Evolutionary conservation across 2,797 vertebrate species (phyloP).

Genomic region (Chaetophractus vellerosus): DNA sequence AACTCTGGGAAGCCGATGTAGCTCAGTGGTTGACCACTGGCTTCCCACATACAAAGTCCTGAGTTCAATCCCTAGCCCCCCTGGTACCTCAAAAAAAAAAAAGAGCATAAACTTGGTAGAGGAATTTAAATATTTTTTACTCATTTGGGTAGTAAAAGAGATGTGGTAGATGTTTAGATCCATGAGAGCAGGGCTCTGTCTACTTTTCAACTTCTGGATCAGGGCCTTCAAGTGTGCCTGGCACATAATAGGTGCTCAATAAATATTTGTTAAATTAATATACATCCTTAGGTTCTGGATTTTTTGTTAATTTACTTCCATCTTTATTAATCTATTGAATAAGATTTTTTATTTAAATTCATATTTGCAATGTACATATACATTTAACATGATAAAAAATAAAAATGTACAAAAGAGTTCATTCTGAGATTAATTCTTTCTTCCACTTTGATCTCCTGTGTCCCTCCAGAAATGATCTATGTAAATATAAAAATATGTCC

Average conservation of each 20-base stretch:
- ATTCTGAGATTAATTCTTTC: background rate
- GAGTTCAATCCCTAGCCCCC: too few species aligned
- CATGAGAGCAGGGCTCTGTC: background rate
- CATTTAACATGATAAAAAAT: conserved; percentile 2
- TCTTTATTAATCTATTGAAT: background rate
- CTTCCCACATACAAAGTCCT: too few species aligned
- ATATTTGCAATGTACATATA: background rate
- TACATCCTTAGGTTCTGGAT: background rate
- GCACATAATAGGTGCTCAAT: background rate
- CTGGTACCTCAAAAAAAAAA: background rate
- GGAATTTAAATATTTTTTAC: conserved; percentile 32
- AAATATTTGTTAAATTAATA: conserved; percentile 21
- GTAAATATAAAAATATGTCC: background rate
- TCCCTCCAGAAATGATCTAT: background rate
- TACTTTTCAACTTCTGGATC: background rate
- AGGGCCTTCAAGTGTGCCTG: background rate
- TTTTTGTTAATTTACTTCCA: background rate
- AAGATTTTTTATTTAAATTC: conserved; percentile 20
- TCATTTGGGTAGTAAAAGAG: background rate
- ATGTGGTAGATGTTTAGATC: background rate
- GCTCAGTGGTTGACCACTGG: too few species aligned
- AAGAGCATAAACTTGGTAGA: background rate
- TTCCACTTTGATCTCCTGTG: background rate
- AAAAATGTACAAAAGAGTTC: background rate
- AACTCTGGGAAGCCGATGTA: too few species aligned